These are phyloP conservation scores for Catharus minimus DNA, from an alignment of 2,113 vertebrate genomes.

Conservation along the genomic window DNA sequence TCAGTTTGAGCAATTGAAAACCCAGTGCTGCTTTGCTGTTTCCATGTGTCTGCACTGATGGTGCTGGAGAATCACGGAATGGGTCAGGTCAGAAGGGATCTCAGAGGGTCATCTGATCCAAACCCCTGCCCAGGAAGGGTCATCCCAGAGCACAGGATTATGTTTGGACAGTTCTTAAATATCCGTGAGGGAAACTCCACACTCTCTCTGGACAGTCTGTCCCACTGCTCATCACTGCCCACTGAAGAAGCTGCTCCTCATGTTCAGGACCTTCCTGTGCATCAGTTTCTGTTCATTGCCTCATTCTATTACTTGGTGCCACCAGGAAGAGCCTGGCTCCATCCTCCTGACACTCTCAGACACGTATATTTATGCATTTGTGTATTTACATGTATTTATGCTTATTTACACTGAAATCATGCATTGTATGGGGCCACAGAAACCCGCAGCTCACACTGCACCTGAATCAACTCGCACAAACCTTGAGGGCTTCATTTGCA, in stretches of 20 bases:
- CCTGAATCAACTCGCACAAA: background rate
- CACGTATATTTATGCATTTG: too few relatives aligned
- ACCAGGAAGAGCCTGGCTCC: background rate
- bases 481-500: background rate
- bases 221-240: too few relatives aligned
- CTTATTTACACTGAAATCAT: background rate
- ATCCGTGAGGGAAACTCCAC: background rate
- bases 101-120: background rate
- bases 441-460: rapidly evolving
- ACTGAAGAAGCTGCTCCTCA: background rate
- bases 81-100: background rate
- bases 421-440: rapidly evolving
- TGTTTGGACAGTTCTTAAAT: background rate
- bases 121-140: background rate
- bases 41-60: rapidly evolving
- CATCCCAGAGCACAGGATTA: background rate
- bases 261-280: background rate
- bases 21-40: rapidly evolving
- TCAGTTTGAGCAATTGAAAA: background rate
- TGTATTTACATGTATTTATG: background rate
- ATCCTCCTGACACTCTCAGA: background rate
- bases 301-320: background rate
- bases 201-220: background rate
- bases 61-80: background rate
- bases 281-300: background rate